Percentiles rank a stretch among this genome's conserved stretches.
Conservation (phyloP, 2,113 vertebrate genomes). For the Bufo gargarizans region DNA sequence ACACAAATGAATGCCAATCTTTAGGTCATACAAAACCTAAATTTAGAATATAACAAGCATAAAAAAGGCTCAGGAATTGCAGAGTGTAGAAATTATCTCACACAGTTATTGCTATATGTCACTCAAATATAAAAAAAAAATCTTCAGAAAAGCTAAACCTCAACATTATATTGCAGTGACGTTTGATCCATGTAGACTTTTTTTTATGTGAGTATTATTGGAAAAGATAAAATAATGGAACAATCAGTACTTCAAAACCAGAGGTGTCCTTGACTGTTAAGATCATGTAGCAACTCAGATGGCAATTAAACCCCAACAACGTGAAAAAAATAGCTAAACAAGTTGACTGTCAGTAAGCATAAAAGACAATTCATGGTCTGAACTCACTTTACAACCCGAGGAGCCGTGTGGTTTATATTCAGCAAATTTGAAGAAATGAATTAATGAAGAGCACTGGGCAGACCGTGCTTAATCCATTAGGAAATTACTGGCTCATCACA, state of each 20-base stretch:
- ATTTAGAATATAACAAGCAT: background rate
- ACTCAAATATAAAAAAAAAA: background rate
- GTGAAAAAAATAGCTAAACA: conserved; percentile 38
- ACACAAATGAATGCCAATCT: background rate
- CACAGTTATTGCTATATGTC: background rate
- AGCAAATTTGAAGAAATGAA: conserved; percentile 53
- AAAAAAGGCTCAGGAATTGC: background rate
- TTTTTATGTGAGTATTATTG: background rate
- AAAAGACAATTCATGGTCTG: conserved; percentile 44
- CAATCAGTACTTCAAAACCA: conserved; percentile 20
- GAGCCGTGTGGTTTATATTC: conserved; percentile 52
- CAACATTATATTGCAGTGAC: background rate
- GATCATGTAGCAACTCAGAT: conserved; percentile 26
- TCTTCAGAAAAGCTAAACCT: background rate
- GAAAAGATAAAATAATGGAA: conserved; percentile 22
- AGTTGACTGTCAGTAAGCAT: conserved; percentile 50
- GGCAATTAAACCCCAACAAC: conserved; percentile 37
- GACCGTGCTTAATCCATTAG: conserved; percentile 47
- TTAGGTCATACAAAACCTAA: background rate
- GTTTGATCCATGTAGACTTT: background rate
- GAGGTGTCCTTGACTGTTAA: conserved; percentile 38
- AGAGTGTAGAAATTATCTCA: background rate
- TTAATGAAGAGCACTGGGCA: conserved; percentile 50
- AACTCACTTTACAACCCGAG: conserved; percentile 42
- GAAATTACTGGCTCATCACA: conserved; percentile 50